Evolutionary conservation across 2,888 invertebrate species (phyloP).

Genomic region (Drosophila rellima): DNA sequence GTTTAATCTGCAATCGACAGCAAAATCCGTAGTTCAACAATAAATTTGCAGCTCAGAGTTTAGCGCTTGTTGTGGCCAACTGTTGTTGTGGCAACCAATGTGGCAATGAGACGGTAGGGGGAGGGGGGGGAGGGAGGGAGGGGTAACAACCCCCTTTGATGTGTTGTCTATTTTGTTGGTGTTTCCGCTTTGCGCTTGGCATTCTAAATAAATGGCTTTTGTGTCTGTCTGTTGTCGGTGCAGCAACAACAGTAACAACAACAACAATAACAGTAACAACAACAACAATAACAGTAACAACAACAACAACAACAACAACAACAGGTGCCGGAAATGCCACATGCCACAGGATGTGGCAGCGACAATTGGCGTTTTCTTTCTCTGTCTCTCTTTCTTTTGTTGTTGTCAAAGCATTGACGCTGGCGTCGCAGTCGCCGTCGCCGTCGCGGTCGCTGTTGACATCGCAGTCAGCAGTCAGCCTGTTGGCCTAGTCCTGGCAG

Average conservation of each 20-base stretch:
- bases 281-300: background rate
- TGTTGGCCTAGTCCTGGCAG: constrained; percentile 74
- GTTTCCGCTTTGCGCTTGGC: constrained; percentile 70
- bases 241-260: background rate
- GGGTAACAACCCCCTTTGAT: background rate
- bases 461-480: constrained; percentile 56
- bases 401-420: constrained; percentile 24
- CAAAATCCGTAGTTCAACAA: constrained; percentile 4
- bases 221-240: constrained; percentile 48
- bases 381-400: background rate
- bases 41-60: constrained; percentile 34
- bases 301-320: constrained; percentile 26
- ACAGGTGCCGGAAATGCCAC: constrained; percentile 75
- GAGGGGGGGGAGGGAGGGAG: background rate
- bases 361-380: constrained; percentile 30
- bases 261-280: background rate
- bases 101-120: background rate
- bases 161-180: constrained; percentile 64
- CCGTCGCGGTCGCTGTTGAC: constrained; percentile 24
- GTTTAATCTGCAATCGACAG: constrained; percentile 7
- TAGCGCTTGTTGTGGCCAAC: constrained; percentile 51
- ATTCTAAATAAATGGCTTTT: constrained; percentile 76
- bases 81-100: constrained; percentile 61
- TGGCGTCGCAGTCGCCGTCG: constrained; percentile 20
- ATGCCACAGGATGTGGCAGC: constrained; percentile 67